These are phyloP conservation scores for Tragelaphus strepsiceros DNA, from an alignment of 2,113 vertebrate species.

Conservation along the genomic window DNA sequence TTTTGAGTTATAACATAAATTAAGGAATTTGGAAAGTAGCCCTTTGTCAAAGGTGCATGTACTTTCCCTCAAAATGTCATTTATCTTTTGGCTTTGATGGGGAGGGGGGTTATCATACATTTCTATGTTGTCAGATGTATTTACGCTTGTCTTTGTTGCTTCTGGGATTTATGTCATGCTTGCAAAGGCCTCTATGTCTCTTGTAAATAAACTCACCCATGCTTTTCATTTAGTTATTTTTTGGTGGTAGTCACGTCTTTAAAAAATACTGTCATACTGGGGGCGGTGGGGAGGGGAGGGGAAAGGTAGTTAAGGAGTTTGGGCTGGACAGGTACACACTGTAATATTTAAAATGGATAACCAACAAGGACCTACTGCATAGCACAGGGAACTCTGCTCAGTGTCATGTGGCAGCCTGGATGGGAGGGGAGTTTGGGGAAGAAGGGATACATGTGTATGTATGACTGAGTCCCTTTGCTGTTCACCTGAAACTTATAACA, in stretches of 20 bases:
- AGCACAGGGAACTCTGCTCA: not conserved
- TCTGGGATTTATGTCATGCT: not conserved
- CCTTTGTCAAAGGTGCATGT: not conserved
- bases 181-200: not conserved
- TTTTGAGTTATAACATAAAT: conserved; percentile 19
- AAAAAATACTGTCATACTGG: not conserved
- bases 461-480: not conserved
- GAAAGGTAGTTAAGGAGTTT: not conserved
- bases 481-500: not conserved
- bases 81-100: not conserved
- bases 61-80: not conserved
- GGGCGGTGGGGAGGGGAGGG: not conserved
- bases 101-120: not conserved
- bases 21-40: conserved; percentile 33
- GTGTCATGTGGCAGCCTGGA: not conserved
- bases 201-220: not conserved
- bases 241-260: conserved; percentile 9
- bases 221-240: not conserved
- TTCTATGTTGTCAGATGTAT: not conserved
- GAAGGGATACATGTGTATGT: not conserved
- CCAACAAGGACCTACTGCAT: not conserved
- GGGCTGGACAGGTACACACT: not conserved
- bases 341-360: not conserved
- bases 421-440: not conserved
- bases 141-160: not conserved